phyloP scores from a whole-genome alignment of 2,888 invertebrate genomes.

The Branchellion lobata region DNA sequence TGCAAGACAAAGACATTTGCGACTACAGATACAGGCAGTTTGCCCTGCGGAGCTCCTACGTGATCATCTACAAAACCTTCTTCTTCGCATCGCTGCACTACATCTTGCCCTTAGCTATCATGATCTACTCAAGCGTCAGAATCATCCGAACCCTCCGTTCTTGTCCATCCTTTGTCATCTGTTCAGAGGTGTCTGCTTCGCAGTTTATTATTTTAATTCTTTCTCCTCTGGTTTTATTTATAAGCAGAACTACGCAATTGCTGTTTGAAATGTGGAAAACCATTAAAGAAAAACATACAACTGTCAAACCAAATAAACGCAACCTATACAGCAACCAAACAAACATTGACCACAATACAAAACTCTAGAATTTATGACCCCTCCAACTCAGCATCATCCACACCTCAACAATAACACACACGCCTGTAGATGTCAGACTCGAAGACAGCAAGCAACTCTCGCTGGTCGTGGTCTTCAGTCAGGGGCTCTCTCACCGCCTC shows the following conservation, averaged over 20 bases:
- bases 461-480: not conserved
- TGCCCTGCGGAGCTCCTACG: not conserved
- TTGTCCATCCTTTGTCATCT: not conserved
- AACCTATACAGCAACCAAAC: no score
- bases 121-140: not conserved
- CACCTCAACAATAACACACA: no score
- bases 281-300: no score
- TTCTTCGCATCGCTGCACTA: not conserved
- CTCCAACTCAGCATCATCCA: no score
- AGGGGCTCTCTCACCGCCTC: not conserved
- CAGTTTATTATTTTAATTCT: no score
- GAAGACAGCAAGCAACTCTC: not conserved
- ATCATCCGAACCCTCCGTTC: conserved; percentile 8
- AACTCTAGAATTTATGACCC: no score
- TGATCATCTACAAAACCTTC: not conserved
- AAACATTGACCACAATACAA: no score
- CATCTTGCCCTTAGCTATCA: not conserved
- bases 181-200: not conserved
- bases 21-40: not conserved
- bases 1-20: not conserved
- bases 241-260: no score
- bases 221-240: no score
- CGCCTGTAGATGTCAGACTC: not conserved
- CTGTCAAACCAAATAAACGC: no score
- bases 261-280: no score